phyloP scores from a whole-genome alignment of 2,888 invertebrate genomes.

The Sabatieria punctata region DNA sequence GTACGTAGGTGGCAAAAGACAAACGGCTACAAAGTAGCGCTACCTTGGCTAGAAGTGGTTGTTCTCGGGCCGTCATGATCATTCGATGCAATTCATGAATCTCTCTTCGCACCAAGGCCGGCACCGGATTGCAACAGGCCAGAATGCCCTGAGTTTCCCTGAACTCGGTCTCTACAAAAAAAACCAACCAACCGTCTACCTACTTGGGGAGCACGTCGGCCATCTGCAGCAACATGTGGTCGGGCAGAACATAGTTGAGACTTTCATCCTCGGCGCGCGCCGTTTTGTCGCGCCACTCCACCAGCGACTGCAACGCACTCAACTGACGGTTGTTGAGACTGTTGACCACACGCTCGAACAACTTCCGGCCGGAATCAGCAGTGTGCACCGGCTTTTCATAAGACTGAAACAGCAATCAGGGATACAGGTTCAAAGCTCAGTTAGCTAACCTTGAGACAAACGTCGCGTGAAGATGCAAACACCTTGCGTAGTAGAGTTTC shows the following conservation, averaged over 20 bases:
- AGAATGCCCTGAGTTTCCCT: conserved; percentile 46
- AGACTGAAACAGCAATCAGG: conserved; percentile 46
- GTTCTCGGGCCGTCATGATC: neutral
- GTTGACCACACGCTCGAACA: conserved; percentile 51
- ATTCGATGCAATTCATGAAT: neutral
- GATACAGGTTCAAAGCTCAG: no score
- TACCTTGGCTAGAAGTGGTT: no score
- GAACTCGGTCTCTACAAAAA: no score
- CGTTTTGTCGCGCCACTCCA: conserved; percentile 63
- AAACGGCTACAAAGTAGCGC: no score
- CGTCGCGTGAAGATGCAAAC: neutral
- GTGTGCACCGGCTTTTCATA: conserved; percentile 57
- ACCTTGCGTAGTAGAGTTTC: conserved; percentile 25
- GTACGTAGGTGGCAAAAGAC: no score
- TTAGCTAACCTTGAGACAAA: no score
- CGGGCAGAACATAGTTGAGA: conserved; percentile 68
- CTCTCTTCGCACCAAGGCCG: conserved; percentile 46
- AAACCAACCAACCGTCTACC: neutral
- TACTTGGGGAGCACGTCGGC: conserved; percentile 51
- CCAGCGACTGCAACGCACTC: conserved; percentile 60
- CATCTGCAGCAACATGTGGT: conserved; percentile 78
- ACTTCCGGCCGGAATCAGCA: conserved; percentile 47
- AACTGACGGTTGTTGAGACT: conserved; percentile 66
- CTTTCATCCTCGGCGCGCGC: conserved; percentile 79
- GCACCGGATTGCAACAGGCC: conserved; percentile 77